phyloP scores from a whole-genome alignment of 2,888 invertebrate species.

The Molanna angustata region DNA sequence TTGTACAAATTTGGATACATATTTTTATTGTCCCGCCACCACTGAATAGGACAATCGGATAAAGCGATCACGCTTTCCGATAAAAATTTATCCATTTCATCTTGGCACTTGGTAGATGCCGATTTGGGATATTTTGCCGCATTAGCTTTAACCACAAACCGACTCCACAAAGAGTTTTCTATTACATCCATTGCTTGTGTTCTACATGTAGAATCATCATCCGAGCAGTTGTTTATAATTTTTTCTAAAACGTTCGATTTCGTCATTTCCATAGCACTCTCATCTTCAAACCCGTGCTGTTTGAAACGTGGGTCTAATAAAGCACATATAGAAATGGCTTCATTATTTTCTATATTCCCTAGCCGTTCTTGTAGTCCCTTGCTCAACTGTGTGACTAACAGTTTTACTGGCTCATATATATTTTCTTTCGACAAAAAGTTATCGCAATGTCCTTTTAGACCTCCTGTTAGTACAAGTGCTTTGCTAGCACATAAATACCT shows the following conservation, averaged over 20 bases:
- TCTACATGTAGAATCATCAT: neutral
- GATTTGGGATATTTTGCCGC: no score
- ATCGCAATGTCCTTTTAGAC: neutral
- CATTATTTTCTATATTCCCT: neutral
- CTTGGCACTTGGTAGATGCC: no score
- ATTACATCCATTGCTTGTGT: neutral
- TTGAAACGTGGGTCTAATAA: neutral
- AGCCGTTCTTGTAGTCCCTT: neutral
- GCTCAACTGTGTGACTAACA: neutral
- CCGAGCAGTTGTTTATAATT: no score
- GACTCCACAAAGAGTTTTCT: neutral
- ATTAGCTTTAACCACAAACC: no score
- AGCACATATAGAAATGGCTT: neutral
- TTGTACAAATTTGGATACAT: neutral
- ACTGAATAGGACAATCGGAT: neutral
- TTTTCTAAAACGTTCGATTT: neutral
- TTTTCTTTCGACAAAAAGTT: neutral
- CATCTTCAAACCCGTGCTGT: neutral
- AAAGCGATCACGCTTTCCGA: neutral
- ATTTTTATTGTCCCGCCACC: neutral
- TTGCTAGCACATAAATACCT: neutral
- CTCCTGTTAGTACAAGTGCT: neutral
- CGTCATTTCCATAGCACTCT: neutral
- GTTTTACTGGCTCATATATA: slow-evolving; percentile 2
- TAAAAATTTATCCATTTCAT: neutral